These are phyloP conservation scores for Nipponacmea schrenckii DNA, from an alignment of 2,888 invertebrate genomes.

Conservation along the genomic window DNA sequence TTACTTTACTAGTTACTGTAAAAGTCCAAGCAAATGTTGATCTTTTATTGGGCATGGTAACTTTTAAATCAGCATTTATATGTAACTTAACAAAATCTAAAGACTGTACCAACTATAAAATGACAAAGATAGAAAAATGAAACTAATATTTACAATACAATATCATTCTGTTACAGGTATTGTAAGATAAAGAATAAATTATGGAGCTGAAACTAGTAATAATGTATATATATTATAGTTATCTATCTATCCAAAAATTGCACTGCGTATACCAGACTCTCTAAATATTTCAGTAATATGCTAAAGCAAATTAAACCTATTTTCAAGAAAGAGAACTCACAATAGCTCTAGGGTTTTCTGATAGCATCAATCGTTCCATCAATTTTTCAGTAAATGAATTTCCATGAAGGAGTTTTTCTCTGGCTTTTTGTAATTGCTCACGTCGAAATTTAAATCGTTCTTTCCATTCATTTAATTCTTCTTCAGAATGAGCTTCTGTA, in stretches of 20 bases:
- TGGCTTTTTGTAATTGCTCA: slow-evolving; percentile 70
- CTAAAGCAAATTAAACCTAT: no score
- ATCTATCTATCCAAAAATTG: no score
- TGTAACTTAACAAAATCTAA: slow-evolving; percentile 74
- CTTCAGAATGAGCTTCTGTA: slow-evolving; percentile 79
- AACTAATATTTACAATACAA: not conserved
- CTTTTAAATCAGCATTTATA: slow-evolving; percentile 71
- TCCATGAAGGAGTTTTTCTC: slow-evolving; percentile 78
- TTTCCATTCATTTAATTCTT: slow-evolving; percentile 80
- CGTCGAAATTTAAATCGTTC: slow-evolving; percentile 77
- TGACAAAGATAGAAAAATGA: slow-evolving; percentile 9
- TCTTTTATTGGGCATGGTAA: slow-evolving; percentile 60
- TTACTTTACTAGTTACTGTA: slow-evolving; percentile 64
- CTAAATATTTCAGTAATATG: no score
- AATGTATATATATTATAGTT: not conserved
- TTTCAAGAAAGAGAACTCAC: slow-evolving; percentile 37
- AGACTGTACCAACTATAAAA: slow-evolving; percentile 72
- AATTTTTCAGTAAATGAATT: slow-evolving; percentile 74
- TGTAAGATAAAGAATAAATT: not conserved
- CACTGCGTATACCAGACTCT: no score
- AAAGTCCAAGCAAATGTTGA: slow-evolving; percentile 64
- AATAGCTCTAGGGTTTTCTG: slow-evolving; percentile 74
- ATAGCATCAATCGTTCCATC: slow-evolving; percentile 71
- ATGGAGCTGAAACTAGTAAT: not conserved
- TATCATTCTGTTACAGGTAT: not conserved